Conservation (phyloP, 2,797 vertebrate species). For the Galagoides demidoff region DNA sequence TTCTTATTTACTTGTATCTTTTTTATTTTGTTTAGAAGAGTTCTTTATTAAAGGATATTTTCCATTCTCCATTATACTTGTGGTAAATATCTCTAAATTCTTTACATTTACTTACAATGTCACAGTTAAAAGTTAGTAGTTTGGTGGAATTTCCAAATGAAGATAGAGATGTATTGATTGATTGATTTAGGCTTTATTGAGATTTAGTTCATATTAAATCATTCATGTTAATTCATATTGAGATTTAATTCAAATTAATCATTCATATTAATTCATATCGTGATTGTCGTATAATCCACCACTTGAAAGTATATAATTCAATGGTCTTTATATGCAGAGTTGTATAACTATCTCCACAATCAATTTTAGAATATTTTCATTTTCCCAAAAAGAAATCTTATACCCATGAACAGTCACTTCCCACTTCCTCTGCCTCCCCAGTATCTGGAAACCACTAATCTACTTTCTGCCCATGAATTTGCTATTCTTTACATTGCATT, state of each 20-base stretch:
- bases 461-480: neutral
- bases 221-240: no score
- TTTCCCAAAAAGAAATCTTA: neutral
- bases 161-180: neutral
- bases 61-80: neutral
- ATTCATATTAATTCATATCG: no score
- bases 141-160: slow-evolving; percentile 28
- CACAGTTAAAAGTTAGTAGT: neutral
- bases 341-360: no score
- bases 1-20: neutral
- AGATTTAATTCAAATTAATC: no score
- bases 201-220: neutral
- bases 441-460: neutral
- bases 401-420: neutral
- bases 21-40: neutral
- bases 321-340: neutral
- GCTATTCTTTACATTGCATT: neutral
- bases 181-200: slow-evolving; percentile 12
- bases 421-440: neutral
- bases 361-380: slow-evolving; percentile 39
- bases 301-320: neutral
- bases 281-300: neutral
- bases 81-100: neutral
- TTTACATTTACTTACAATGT: neutral
- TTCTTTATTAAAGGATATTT: slow-evolving; percentile 19